Evolutionary conservation across 2,113 vertebrate genomes (phyloP).

Genomic region (Oxyura jamaicensis): DNA sequence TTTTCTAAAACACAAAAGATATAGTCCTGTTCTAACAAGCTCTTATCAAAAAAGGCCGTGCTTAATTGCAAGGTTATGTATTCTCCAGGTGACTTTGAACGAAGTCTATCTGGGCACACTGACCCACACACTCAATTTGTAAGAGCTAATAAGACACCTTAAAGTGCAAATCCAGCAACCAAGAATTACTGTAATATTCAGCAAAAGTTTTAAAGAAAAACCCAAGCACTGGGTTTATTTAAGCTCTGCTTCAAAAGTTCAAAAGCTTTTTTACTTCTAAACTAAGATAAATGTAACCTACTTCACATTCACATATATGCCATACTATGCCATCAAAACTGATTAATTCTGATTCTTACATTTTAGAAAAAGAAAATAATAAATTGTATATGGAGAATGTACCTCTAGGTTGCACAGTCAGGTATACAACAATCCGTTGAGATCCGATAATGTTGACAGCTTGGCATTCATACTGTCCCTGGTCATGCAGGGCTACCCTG

Average conservation of each 20-base stretch:
- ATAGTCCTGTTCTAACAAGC: not conserved
- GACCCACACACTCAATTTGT: not conserved
- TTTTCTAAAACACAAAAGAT: not conserved
- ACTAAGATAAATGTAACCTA: not conserved
- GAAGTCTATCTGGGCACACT: not conserved
- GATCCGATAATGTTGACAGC: conserved; percentile 93
- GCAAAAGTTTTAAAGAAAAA: not conserved
- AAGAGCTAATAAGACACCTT: not conserved
- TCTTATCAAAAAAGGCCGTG: not conserved
- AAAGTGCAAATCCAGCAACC: not conserved
- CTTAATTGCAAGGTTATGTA: not conserved
- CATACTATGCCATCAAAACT: not conserved
- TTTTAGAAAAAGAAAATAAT: not conserved
- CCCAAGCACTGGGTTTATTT: not conserved
- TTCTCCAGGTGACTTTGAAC: not conserved
- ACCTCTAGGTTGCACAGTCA: conserved; percentile 93
- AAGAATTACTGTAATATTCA: not conserved
- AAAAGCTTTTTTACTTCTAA: not conserved
- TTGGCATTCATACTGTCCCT: conserved; percentile 97
- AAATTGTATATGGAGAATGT: not conserved
- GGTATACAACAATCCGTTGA: conserved; percentile 81
- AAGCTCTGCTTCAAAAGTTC: not conserved
- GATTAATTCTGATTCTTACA: not conserved
- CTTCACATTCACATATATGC: not conserved
- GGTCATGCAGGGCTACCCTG: conserved; percentile 90